Base-by-base conservation (phyloP, 2,888 invertebrate genomes). In the Sarcophaga subvicina region DNA sequence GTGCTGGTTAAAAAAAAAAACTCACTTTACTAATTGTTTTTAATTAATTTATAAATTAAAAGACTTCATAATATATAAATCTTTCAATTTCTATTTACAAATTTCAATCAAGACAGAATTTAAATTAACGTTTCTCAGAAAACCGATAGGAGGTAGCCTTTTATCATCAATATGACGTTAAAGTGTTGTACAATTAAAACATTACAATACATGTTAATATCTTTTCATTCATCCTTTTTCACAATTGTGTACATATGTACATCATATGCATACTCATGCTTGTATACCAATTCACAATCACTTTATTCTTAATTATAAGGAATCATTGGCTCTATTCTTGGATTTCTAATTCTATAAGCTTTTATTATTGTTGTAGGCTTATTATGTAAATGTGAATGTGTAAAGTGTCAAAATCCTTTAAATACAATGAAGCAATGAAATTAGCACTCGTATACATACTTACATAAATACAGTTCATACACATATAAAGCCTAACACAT, bases 401-500 rank as follows among this genome's bases (percentile, higher is more conserved):
- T 3, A 27, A 25, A 60, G 69, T 78, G 69, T 62, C 62, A 69
- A 69, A 60, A 78, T 20, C 63, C 22, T 62, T 75, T 63, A 71
- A 71, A 47, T 12, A 63, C 25, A 75, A 73, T 62, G 20, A 73
- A 73, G 20, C 72, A 73, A 73, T 73, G 10, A 73, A 73, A 49
- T 14, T 37, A 17, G 14, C 27, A 66, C 66, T 8, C n/a, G 2
- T 12, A 49, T 49, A 70, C 25, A 14, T 22, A 22, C 54, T 54
- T 25, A 27, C 45, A 62, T 14, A 73, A 37, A 37, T 37, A 37
- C 8, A 10, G 37, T 37, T 37, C 2, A 37, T 10, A 37, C 2
- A 37, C 37, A 37, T 0, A 37, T 2, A 20, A 10, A 8, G 17
- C 62, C 14, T 2, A 12, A 54, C 1, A 17, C 12, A 17, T 54